Base-by-base conservation (phyloP, 2,113 vertebrate genomes). In the Mustelus asterias region DNA sequence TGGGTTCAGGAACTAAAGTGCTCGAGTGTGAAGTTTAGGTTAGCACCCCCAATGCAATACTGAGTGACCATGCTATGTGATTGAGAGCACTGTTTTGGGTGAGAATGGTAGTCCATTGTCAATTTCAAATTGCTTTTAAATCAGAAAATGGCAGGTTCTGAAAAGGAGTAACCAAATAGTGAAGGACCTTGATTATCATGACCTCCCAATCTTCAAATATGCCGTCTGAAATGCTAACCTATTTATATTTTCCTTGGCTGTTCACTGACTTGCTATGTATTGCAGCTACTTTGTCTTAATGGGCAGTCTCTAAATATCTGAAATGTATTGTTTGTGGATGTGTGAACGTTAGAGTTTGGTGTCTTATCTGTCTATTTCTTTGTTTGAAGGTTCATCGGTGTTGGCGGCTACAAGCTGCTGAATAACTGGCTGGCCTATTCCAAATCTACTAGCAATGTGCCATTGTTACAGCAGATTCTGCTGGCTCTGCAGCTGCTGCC, bases 401-500 rank as follows among this genome's bases (percentile, higher is more conserved):
- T 99, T 0, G 99, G 99, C 2, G 99, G 99, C 1, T 99, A 99
- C 96, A 98, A 98, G 96, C 97, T 99, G 96, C 98, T 99, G 5
- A 99, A 99, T 96, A 98, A 97, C 0, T 99, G 99, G 99, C 97
- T 99, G 96, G 99, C 98, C 1, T 98, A 98, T 95, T 98, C 98
- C 26, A 99, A 99, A 96, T 98, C 98, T 9, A 97, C 98, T 97
- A 99, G 98, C 97, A 99, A 99, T 86, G 96, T 98, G 0, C 98
- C 99, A 8, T 97, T 99, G 96, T 97, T 99, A 83, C 98, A 99
- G 96, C 99, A 99, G 94, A 99, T 99, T 90, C 97, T 99, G 10
- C 98, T 99, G 76, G 99, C 98, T 0, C 96, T 99, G 86, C 99
- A 99, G 97, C 99, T 99, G 96, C 97, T 99, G 24, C 99, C 99